These are phyloP conservation scores for Lordiphosa andalusiaca DNA, from an alignment of 2,888 invertebrate genomes.

Conservation along the genomic window DNA sequence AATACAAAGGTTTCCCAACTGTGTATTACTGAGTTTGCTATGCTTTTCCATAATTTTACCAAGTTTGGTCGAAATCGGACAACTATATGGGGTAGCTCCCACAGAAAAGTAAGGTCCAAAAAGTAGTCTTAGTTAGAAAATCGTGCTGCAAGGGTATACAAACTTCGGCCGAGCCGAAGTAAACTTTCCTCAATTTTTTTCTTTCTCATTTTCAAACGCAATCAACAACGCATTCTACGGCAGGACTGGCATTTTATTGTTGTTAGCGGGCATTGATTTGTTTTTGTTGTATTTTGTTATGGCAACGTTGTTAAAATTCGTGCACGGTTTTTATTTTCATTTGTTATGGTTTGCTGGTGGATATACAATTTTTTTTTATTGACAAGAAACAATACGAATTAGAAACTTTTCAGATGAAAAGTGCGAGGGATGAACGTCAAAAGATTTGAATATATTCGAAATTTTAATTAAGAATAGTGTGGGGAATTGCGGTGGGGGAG, in stretches of 20 bases:
- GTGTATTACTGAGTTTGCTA: too few relatives aligned
- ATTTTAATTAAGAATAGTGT: conserved; percentile 26
- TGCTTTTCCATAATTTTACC: too few relatives aligned
- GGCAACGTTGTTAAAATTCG: conserved; percentile 40
- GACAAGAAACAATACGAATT: conserved; percentile 23
- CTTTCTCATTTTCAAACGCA: conserved; percentile 40
- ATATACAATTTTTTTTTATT: conserved; percentile 41
- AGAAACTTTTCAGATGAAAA: conserved; percentile 14
- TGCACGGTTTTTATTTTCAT: conserved; percentile 28
- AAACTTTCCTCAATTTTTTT: conserved; percentile 4
- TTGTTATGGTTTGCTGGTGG: conserved; percentile 20
- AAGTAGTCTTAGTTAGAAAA: too few relatives aligned
- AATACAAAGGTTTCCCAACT: too few relatives aligned
- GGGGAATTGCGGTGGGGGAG: not conserved
- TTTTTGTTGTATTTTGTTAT: conserved; percentile 20
- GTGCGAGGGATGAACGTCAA: not conserved
- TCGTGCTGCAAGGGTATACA: too few relatives aligned
- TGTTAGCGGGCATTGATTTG: conserved; percentile 49
- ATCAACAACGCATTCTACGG: conserved; percentile 43
- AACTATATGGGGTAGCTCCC: too few relatives aligned
- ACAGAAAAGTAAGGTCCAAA: too few relatives aligned
- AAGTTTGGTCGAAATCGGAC: too few relatives aligned
- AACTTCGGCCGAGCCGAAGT: too few relatives aligned
- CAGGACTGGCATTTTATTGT: conserved; percentile 13
- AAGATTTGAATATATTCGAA: conserved; percentile 13